Evolutionary conservation across 2,888 invertebrate genomes (phyloP), one percentile per base, ranked within the genome.

Genomic region (Chydorus sphaericus): DNA sequence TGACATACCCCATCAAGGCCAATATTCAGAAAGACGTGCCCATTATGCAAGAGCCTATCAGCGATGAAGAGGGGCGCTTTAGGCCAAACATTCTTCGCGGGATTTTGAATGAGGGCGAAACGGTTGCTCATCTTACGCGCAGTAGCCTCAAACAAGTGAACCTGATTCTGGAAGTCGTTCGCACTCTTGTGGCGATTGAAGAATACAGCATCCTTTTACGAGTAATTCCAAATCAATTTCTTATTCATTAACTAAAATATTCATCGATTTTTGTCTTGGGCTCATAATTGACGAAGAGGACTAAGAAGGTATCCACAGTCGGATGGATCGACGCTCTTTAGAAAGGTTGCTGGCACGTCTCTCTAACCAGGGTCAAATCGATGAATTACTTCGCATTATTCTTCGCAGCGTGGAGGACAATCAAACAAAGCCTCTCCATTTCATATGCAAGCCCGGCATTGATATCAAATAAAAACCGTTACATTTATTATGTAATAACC

Each of bases 291-390:
- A 74, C 54, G 71, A 73, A 56, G 80, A 81, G 66, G 69, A 70
- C 56, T 69, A 71, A 56, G 76, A 77, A 66, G 77, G 77, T 0
- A 70, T 72, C 50, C 66, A 71, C 6, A 76, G 74, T 1, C 74
- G 70, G 56, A 76, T 80, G 48, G 83, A 83, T 65, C 76, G 76
- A 59, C 82, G 80, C 65, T 80, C 84, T 0, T 64, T 85, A 26
- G 65, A 73, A 7, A 73, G 83, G 16, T 65, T 85, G 16, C 65
- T 83, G 20, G 69, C 71, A 26, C 73, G 75, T 56, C 68, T 86
- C 57, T 73, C 75, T 1, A 68, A 69, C 55, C 78, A 78, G 48
- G 77, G 78, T 10, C 73, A 76, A 56, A 67, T 82, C 6, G 76
- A 77, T 65, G 70, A 74, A n/a, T n/a, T n/a, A n/a, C n/a, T n/a